Base-by-base conservation (phyloP, 2,113 vertebrate species). In the Seriola rivoliana region DNA sequence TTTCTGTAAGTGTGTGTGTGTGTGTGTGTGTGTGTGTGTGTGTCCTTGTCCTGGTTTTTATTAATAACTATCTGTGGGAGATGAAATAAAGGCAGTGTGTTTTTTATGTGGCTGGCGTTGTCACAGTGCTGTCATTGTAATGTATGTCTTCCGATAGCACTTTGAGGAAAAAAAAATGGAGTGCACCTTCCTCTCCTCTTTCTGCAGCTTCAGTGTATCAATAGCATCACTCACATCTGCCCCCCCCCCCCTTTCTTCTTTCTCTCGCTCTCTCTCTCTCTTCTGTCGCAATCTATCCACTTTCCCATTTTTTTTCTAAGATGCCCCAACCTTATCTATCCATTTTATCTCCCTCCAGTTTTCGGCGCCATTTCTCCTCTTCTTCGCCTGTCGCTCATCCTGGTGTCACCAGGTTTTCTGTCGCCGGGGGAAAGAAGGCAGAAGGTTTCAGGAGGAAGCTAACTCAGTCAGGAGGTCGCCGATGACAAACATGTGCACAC, bases 371-470 rank as follows among this genome's bases (percentile, higher is more conserved):
- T 93, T 88, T 90, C 85, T 86, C 84, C 87, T 88, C 87, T 63
- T 90, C 74, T 52, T 82, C 82, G 76, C 75, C 89, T 92, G 90
- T 91, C 87, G 80, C 89, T 93, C 85, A 89, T 78, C 64, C 84
- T 50, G 82, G 78, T 88, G 93, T 94, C 93, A 89, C 88, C 86
- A 82, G 94, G 93, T 88, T 90, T 87, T 86, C 87, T 93, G 94
- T 94, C 89, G 90, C 94, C 84, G 34, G 64, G 73, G 75, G 63
- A 66, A 69, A 58, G 80, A 36, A 54, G 71, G 73, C 29, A 23
- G 58, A 79, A 67, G 81, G 77, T 75, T 82, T 75, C 36, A 23
- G 48, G 58, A 44, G 60, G 72, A 54, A 64, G 71, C 36, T 32
- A 8, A 5, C 52, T 78, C 34, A 42, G 69, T 71, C 77, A 75